A percentile compares a stretch with the other conserved stretches of the same genome.
Conservation (phyloP, 2,888 invertebrate genomes). For the Pimpla rufipes region DNA sequence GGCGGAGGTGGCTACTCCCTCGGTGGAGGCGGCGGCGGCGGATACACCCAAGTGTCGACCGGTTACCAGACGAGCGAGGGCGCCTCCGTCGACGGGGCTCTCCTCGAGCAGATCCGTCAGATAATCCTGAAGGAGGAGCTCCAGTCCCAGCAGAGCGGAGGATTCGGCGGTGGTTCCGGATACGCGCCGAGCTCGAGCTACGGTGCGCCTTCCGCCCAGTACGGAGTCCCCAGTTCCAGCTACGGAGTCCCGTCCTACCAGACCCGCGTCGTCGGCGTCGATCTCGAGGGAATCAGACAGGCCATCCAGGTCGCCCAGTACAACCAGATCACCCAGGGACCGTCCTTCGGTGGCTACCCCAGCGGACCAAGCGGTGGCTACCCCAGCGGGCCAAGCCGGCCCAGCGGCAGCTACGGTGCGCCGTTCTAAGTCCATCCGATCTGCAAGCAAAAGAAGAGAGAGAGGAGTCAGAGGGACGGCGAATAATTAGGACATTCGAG, state of each 20-base stretch:
- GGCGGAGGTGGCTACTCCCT: constrained; percentile 77
- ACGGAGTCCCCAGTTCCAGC: constrained; percentile 87
- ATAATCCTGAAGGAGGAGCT: constrained; percentile 94
- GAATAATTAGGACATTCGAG: not conserved
- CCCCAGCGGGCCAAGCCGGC: constrained; percentile 84
- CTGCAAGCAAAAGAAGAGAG: constrained; percentile 31
- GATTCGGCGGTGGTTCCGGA: constrained; percentile 86
- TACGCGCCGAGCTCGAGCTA: constrained; percentile 83
- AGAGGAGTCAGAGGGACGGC: constrained; percentile 54
- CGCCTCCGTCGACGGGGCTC: constrained; percentile 92
- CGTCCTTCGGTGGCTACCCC: constrained; percentile 69
- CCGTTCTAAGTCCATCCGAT: constrained; percentile 85
- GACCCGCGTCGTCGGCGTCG: constrained; percentile 92
- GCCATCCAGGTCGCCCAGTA: constrained; percentile 95
- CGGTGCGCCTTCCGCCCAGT: constrained; percentile 85
- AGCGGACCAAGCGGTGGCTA: constrained; percentile 84
- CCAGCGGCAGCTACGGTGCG: constrained; percentile 90
- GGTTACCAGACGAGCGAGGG: constrained; percentile 94
- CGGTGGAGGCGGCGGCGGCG: constrained; percentile 91
- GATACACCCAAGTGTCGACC: constrained; percentile 91
- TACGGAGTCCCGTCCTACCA: constrained; percentile 88
- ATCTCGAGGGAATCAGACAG: constrained; percentile 94
- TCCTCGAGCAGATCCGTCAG: constrained; percentile 94
- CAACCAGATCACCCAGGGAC: constrained; percentile 89
- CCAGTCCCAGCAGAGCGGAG: constrained; percentile 87